Evolutionary conservation across 2,888 invertebrate species (phyloP), one percentile per base, ranked within the genome.

Genomic region (Sceliomorpha sp.): DNA sequence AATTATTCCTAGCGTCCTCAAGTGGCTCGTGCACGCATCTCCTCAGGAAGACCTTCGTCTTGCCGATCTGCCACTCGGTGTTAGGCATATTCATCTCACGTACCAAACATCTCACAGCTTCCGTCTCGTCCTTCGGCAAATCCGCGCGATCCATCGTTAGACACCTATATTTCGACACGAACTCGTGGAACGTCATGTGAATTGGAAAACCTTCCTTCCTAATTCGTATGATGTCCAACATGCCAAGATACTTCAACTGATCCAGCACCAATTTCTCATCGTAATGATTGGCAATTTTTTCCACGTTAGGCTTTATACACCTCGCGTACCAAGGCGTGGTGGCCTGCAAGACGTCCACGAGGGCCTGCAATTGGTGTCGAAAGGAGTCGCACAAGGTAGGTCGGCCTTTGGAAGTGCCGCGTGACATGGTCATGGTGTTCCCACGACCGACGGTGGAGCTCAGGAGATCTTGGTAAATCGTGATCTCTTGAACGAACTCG

Each of bases 261-360:
- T 96, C 96, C 75, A 95, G 89, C 1, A 97, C 97, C 59, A 97
- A 89, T 53, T 92, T 91, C 59, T 94, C 93, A 84, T 94, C 94
- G 88, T 94, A 97, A 80, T 92, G 92, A 80, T 96, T 92, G 0
- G 96, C 92, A 50, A 92, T 91, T 88, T 97, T 97, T 78, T 94
- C 91, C 87, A 94, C 92, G 87, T 97, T 97, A 0, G 97, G 97
- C 82, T 97, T 97, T 79, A 97, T 97, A 86, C 97, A 97, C 36
- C 97, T 92, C 26, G 96, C 96, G 87, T 97, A 95, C 97, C 96
- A 97, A 1, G 96, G 96, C 56, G 95, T 96, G 0, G 97, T 96
- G 14, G 92, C 94, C 87, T 97, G 96, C 1, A 97, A 89, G 79
- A 97, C 96, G 80, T 97, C 97, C 0, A 97, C 96, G 0, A 97